Base-by-base conservation (phyloP, 1,140 invertebrate species). In the Formica selysi region DNA sequence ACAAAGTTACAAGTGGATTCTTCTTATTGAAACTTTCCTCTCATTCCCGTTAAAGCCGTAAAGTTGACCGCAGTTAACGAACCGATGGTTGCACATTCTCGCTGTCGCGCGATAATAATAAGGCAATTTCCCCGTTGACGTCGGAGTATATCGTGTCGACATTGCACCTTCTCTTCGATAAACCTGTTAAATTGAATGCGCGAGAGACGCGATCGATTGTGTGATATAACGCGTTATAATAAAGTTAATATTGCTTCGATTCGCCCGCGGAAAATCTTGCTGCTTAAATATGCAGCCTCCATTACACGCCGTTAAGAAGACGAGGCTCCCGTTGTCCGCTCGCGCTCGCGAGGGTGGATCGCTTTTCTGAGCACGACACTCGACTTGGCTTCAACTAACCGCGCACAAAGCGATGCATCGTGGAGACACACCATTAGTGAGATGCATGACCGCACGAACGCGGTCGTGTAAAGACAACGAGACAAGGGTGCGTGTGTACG, bases 401-500 rank as follows among this genome's bases (percentile, higher is more conserved):
- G 29, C 80, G 29, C 44, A 67, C 64, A 73, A 86, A 86, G 57
- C 79, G 67, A 86, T 80, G 85, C 59, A 84, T 89, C 85, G 68
- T 41, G 44, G 68, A 62, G 65, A 86, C 57, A 68, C 67, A 13
- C 76, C 79, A 65, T 90, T 87, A 80, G 67, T 59, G 88, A 89
- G 88, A 89, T 67, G 61, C 85, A 89, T 81, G 64, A n/a, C 48
- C 48, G 48, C 70, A 48, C 54, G 67, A 65, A 16, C 84, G 51
- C 73, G 84, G 13, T 62, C 41, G 13, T 54, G 65, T 48, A 65
- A 74, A 83, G 57, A 38, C 51, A 26, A 22, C 6, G 51, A 59
- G 36, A 32, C 36, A 64, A n/a, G 32, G 38, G 41, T 36, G 41
- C 19, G 5, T 36, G 36, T 71, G 0, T 44, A n/a, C 36, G 44